A percentile compares a stretch with the other conserved stretches of the same genome.
phyloP scores from a whole-genome alignment of 2,113 vertebrate genomes.

The Opisthocomus hoazin region DNA sequence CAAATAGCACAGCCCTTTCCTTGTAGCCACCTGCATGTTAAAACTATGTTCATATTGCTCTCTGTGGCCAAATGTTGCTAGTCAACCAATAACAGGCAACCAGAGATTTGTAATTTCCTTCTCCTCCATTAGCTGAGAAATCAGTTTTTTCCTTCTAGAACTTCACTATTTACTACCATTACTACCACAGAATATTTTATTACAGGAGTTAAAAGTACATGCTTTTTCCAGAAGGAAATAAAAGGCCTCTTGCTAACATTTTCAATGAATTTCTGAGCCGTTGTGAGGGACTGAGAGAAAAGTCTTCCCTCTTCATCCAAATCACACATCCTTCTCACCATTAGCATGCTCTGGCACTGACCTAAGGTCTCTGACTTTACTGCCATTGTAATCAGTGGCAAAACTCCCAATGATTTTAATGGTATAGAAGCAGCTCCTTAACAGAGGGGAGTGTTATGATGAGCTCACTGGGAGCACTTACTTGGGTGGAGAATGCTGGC shows the following conservation, averaged over 20 bases:
- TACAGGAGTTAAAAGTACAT: conserved; percentile 15
- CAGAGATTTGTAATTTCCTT: background rate
- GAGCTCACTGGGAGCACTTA: background rate
- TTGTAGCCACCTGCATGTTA: background rate
- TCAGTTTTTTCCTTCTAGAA: conserved; percentile 25
- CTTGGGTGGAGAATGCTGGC: background rate
- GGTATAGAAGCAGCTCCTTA: background rate
- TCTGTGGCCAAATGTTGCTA: background rate
- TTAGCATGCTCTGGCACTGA: background rate
- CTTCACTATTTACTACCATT: conserved; percentile 10
- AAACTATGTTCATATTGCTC: background rate
- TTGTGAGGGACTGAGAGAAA: background rate
- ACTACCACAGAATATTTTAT: conserved; percentile 28
- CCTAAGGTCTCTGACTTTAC: background rate
- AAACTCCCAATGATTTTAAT: background rate
- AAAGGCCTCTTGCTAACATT: background rate
- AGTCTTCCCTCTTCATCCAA: background rate
- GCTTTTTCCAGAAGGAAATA: conserved; percentile 30
- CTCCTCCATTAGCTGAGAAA: conserved; percentile 9
- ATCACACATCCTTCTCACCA: background rate
- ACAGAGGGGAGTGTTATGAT: background rate
- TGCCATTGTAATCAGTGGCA: background rate
- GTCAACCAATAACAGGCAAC: background rate
- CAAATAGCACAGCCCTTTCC: background rate
- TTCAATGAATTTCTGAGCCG: background rate